phyloP scores from a whole-genome alignment of 1,140 invertebrate genomes.

The Carposina sasakii region DNA sequence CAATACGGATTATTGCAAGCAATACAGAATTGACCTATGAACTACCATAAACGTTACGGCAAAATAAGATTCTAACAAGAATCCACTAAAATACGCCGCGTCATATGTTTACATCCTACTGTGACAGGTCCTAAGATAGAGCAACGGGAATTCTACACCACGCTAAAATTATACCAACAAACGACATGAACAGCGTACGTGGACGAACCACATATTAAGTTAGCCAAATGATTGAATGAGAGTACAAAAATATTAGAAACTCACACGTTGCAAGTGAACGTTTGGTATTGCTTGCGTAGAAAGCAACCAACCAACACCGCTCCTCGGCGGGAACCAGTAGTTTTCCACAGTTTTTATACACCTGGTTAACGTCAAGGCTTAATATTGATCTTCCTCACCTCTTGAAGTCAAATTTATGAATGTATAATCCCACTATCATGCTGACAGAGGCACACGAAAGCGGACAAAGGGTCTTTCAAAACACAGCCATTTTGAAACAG shows the following conservation, averaged over 20 bases:
- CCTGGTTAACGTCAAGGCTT: conserved; percentile 24
- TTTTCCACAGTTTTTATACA: conserved; percentile 53
- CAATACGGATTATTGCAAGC: not conserved
- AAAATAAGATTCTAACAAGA: conserved; percentile 25
- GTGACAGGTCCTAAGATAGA: conserved; percentile 15
- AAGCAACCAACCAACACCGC: conserved; percentile 55
- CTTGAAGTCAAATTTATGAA: conserved; percentile 61
- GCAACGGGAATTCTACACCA: conserved; percentile 25
- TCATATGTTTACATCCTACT: conserved; percentile 35
- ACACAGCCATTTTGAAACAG: conserved; percentile 73
- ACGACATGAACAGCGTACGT: conserved; percentile 11
- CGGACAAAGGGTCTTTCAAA: conserved; percentile 73
- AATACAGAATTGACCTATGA: too few relatives aligned
- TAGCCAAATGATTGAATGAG: too few relatives aligned
- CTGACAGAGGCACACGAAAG: conserved; percentile 66
- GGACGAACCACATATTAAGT: conserved; percentile 18
- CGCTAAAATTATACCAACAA: conserved; percentile 24
- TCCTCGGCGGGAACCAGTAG: conserved; percentile 54
- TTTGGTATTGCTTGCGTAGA: conserved; percentile 55
- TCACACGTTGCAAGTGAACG: conserved; percentile 58
- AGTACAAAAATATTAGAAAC: conserved; percentile 57
- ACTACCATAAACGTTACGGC: too few relatives aligned
- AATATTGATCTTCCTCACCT: conserved; percentile 54
- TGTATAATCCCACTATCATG: conserved; percentile 70
- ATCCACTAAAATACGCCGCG: conserved; percentile 25